Percentiles rank a stretch among this genome's conserved stretches.
These are phyloP conservation scores for Periparus ater DNA, from an alignment of 2,797 vertebrate genomes.

Conservation along the genomic window DNA sequence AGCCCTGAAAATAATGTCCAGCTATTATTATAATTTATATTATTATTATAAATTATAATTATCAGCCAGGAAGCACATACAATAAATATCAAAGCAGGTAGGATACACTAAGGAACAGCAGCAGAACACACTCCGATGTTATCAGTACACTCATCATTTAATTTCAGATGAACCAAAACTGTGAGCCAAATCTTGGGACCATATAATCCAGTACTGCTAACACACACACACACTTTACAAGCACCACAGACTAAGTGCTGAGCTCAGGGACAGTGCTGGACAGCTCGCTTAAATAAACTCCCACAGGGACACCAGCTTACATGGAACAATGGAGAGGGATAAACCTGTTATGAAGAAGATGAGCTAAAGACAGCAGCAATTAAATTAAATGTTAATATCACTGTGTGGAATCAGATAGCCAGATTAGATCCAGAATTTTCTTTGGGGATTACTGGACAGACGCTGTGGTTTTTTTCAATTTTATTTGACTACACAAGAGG, in stretches of 20 bases:
- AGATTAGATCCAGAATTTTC: not conserved
- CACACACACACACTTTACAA: fast-evolving
- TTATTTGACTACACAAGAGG: not conserved
- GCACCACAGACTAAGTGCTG: not conserved
- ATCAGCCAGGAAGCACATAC: not conserved
- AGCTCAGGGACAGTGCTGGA: not conserved
- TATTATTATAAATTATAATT: no score
- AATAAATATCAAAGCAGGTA: not conserved
- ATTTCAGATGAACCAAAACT: not conserved
- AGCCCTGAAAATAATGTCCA: not conserved
- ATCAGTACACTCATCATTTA: not conserved
- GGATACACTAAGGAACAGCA: not conserved
- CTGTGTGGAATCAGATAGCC: not conserved
- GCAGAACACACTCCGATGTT: not conserved
- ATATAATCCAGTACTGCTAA: not conserved
- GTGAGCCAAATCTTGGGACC: not conserved
- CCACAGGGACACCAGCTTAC: not conserved
- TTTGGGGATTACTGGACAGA: not conserved
- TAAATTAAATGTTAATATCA: not conserved
- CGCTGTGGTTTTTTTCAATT: not conserved
- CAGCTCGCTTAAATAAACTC: not conserved
- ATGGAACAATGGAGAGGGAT: not conserved
- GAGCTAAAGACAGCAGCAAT: not conserved
- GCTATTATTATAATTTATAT: no score
- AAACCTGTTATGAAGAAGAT: not conserved